Conservation (phyloP, 2,113 vertebrate genomes). For the Leiothrix lutea region DNA sequence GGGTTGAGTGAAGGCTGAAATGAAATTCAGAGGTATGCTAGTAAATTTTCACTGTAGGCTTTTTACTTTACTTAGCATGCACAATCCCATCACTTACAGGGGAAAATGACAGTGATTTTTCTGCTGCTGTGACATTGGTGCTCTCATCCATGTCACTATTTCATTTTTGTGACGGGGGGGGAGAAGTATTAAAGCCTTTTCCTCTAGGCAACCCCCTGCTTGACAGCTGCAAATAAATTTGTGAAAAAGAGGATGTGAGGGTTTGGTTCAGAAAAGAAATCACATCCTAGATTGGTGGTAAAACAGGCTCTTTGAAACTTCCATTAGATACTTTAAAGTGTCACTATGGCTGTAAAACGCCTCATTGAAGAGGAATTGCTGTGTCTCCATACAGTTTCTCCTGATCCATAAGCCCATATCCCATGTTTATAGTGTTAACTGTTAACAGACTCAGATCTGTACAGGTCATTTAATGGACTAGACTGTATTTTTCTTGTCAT, state of each 20-base stretch:
- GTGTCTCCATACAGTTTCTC: slow-evolving; percentile 13
- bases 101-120: background rate
- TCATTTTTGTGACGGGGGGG: background rate
- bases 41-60: background rate
- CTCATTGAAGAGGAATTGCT: slow-evolving; percentile 39
- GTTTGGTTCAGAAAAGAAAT: slow-evolving; percentile 6
- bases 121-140: background rate
- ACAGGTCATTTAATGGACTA: slow-evolving; percentile 39
- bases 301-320: slow-evolving; percentile 18
- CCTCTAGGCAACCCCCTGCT: background rate
- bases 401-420: background rate
- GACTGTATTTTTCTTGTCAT: slow-evolving; percentile 54
- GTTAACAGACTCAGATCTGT: slow-evolving; percentile 30
- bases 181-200: background rate
- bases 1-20: background rate
- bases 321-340: slow-evolving; percentile 20
- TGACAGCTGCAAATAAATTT: background rate
- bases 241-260: background rate
- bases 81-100: background rate
- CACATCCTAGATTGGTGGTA: background rate
- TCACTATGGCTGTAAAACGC: slow-evolving; percentile 17
- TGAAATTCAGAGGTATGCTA: background rate
- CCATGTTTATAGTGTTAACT: slow-evolving; percentile 33
- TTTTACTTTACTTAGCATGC: background rate
- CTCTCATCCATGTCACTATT: background rate